Evolutionary conservation across 2,888 invertebrate species (phyloP), one percentile per base, ranked within the genome.

Genomic region (Chrysodeixis includens): DNA sequence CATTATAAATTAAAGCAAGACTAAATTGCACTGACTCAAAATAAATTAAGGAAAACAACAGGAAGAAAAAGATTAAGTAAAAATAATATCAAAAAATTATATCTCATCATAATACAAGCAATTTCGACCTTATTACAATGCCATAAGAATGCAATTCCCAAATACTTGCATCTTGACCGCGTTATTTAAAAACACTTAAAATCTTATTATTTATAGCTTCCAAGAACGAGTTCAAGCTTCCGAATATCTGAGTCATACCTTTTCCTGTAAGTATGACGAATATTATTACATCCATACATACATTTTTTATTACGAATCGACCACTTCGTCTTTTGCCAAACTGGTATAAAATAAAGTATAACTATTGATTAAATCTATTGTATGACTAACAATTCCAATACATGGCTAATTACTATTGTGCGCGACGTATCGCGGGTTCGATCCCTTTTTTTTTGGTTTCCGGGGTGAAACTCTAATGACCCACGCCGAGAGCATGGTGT

Each of bases 191-290:
- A 63, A 57, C 60, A 69, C 30, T 52, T 16, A 32, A 70, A 60
- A 56, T 57, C 44, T 14, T 22, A 57, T 57, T 74, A 60, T 64
- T 70, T 58, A 61, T 56, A 55, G 40, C 55, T 75, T 70, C 71
- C 44, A n/a, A 56, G 71, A 75, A 70, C 4, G 20, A 52, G 26
- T 26, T 14, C 8, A 46, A 30, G 54, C 30, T 26, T 14, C 12
- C 53, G 16, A 22, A 53, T 59, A 49, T 20, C 56, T 65, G 72
- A 70, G 14, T 72, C 72, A 72, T 16, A 26, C 8, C 7, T 59
- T 58, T 46, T 30, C 18, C 9, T 3, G 60, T 57, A 60, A 32
- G 4, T 10, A 30, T 32, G 56, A 44, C 56, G 14, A n/a, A 56
- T 44, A 1, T 49, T 30, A 30, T 12, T 12, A 49, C 16, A 46